A percentile compares a stretch with the other conserved stretches of the same genome.
Conservation (phyloP, 2,797 vertebrate species). For the Champsocephalus gunnari region DNA sequence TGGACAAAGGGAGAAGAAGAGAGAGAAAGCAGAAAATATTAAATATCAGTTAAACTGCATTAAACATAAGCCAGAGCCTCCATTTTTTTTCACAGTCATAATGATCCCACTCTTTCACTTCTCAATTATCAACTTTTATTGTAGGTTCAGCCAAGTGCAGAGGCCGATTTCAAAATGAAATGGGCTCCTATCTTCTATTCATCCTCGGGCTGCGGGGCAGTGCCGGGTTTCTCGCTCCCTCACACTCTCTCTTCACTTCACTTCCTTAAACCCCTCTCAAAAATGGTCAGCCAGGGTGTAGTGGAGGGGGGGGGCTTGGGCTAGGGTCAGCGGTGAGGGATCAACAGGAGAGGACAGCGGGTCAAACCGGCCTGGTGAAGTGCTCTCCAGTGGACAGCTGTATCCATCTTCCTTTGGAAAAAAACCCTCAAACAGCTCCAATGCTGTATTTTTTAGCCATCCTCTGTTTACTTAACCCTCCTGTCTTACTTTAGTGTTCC, state of each 20-base stretch:
- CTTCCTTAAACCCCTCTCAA: constrained; percentile 81
- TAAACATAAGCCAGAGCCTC: constrained; percentile 93
- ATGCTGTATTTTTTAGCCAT: constrained; percentile 38
- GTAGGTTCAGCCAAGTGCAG: constrained; percentile 86
- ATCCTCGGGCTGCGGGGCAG: constrained; percentile 75
- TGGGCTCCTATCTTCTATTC: constrained; percentile 82
- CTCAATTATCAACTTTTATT: constrained; percentile 89
- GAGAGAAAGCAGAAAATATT: constrained; percentile 98
- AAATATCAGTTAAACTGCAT: constrained; percentile 99
- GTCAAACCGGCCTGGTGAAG: constrained; percentile 55
- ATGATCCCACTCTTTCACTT: constrained; percentile 86
- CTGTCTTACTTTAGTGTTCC: too few relatives aligned
- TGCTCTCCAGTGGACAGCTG: constrained; percentile 30
- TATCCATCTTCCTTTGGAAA: neutral
- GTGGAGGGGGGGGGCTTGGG: constrained; percentile 44
- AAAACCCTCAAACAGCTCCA: neutral
- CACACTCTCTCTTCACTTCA: constrained; percentile 73
- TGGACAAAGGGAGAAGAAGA: constrained; percentile 98
- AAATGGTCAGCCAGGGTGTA: constrained; percentile 75
- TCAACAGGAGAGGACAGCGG: constrained; percentile 68
- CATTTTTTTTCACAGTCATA: constrained; percentile 77
- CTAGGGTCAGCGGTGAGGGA: constrained; percentile 54
- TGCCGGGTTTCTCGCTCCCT: constrained; percentile 70
- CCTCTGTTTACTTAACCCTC: constrained; percentile 54
- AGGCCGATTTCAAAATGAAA: constrained; percentile 82